Percentiles rank a stretch among this genome's conserved stretches.
Conservation (phyloP, 2,113 vertebrate genomes). For the Sakesphorus luctuosus region DNA sequence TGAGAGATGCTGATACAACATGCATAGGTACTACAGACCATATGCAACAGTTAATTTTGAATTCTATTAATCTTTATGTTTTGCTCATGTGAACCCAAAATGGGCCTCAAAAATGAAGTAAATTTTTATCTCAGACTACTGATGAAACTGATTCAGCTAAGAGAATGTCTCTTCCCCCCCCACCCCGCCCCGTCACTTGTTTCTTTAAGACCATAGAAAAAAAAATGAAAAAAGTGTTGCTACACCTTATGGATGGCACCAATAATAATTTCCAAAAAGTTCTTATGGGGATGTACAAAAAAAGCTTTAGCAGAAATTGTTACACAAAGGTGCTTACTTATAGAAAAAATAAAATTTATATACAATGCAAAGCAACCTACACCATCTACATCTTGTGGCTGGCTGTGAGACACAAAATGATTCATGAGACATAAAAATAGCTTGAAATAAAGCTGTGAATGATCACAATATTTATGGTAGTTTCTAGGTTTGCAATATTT, state of each 20-base stretch:
- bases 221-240: background rate
- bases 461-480: background rate
- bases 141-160: background rate
- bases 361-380: background rate
- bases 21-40: rapidly evolving
- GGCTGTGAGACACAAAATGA: background rate
- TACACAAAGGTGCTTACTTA: background rate
- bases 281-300: background rate
- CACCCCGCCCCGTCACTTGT: rapidly evolving
- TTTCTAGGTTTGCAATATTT: background rate
- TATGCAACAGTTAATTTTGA: background rate
- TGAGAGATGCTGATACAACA: background rate
- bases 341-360: background rate
- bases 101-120: background rate
- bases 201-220: background rate
- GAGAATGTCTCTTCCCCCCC: background rate
- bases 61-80: background rate
- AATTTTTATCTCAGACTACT: background rate
- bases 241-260: background rate
- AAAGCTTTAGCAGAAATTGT: background rate
- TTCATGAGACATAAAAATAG: background rate
- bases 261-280: background rate
- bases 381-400: background rate
- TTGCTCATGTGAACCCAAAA: background rate
- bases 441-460: background rate